phyloP scores from a whole-genome alignment of 1,140 invertebrate genomes.

The Oreohelix idahoensis region DNA sequence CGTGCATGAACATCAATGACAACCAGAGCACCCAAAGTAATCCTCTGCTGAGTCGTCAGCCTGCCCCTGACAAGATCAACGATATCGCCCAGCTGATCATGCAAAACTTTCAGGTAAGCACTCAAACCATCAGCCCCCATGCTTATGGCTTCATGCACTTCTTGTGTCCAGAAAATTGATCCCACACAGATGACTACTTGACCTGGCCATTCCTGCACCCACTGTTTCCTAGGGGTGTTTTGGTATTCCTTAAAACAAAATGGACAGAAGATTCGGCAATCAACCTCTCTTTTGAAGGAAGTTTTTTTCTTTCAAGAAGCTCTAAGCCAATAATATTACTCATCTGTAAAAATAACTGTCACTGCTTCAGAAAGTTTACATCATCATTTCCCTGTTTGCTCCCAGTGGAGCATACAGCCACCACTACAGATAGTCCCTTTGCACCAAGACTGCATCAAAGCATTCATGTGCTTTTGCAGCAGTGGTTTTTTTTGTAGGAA shows the following conservation, averaged over 20 bases:
- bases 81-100: conserved; percentile 69
- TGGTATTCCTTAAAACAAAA: conserved; percentile 63
- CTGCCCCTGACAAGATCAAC: conserved; percentile 73
- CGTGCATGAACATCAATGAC: conserved; percentile 74
- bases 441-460: too few relatives aligned
- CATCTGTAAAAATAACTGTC: too few relatives aligned
- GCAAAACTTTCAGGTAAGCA: conserved; percentile 66
- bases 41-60: conserved; percentile 71
- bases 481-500: too few relatives aligned
- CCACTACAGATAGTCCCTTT: too few relatives aligned
- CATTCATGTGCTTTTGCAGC: too few relatives aligned
- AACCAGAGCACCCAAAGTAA: conserved; percentile 72
- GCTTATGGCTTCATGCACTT: conserved; percentile 71
- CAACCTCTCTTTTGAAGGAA: too few relatives aligned
- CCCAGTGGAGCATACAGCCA: too few relatives aligned
- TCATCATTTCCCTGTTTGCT: too few relatives aligned
- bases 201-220: conserved; percentile 74
- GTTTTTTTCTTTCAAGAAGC: too few relatives aligned
- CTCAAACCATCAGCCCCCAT: conserved; percentile 62
- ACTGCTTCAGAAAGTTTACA: too few relatives aligned
- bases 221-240: conserved; percentile 64
- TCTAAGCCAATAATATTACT: too few relatives aligned
- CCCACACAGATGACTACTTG: conserved; percentile 73
- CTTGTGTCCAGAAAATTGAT: conserved; percentile 73
- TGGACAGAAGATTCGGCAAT: neutral